These are phyloP conservation scores for Megaceryle alcyon DNA, from an alignment of 2,797 vertebrate genomes.

Conservation along the genomic window DNA sequence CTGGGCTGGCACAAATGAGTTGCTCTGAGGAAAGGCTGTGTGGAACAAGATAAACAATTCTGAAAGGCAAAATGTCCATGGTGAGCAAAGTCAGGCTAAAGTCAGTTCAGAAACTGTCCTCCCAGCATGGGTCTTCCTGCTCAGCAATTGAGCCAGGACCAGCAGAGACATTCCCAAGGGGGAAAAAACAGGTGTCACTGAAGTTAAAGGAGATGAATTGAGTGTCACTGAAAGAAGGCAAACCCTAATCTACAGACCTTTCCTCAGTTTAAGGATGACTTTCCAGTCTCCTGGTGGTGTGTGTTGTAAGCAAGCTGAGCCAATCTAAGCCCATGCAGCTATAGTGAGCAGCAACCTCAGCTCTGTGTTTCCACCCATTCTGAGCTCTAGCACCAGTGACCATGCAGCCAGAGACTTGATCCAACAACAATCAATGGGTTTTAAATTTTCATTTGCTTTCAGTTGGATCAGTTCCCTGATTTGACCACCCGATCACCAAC, in stretches of 20 bases:
- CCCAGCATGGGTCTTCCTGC: neutral
- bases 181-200: neutral
- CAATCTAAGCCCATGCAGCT: neutral
- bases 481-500: neutral
- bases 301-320: neutral
- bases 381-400: neutral
- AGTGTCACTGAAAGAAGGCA: neutral
- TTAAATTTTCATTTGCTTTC: neutral
- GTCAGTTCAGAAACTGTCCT: neutral
- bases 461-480: neutral
- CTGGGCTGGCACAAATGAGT: neutral
- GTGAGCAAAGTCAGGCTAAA: neutral
- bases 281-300: neutral
- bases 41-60: neutral
- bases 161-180: neutral
- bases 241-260: neutral
- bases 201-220: neutral
- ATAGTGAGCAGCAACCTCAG: neutral
- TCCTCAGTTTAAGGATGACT: neutral
- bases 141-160: neutral
- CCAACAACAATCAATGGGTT: neutral
- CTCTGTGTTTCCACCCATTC: neutral
- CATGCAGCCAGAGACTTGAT: neutral
- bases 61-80: rapidly evolving
- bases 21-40: neutral